These are phyloP conservation scores for Nothobranchius furzeri DNA, from an alignment of 2,113 vertebrate genomes.

Conservation along the genomic window DNA sequence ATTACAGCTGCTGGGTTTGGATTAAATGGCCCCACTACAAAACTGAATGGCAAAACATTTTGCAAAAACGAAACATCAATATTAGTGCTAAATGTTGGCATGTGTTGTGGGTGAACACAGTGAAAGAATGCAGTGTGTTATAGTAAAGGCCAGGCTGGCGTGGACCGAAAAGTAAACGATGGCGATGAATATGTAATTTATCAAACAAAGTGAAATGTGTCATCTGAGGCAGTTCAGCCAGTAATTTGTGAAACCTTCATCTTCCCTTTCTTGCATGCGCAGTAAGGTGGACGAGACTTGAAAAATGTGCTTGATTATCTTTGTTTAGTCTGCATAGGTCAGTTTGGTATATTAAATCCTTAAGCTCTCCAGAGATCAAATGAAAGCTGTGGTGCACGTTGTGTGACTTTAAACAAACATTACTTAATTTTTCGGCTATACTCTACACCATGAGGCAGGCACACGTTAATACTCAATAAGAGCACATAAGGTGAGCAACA, in stretches of 20 bases:
- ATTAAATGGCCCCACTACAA: not conserved
- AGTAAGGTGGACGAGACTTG: not conserved
- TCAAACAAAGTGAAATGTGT: slow-evolving; percentile 5
- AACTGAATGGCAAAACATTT: slow-evolving; percentile 12
- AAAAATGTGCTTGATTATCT: slow-evolving; percentile 17
- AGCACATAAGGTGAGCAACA: no score
- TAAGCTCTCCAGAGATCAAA: not conserved
- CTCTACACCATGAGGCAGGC: no score
- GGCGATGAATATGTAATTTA: slow-evolving; percentile 6
- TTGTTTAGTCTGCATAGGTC: not conserved
- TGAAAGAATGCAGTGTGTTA: not conserved
- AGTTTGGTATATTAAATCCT: not conserved
- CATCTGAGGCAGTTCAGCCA: slow-evolving; percentile 6
- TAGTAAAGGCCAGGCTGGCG: not conserved
- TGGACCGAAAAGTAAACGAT: not conserved
- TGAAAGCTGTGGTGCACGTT: not conserved
- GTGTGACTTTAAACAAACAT: not conserved
- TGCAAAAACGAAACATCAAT: not conserved
- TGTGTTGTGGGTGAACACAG: not conserved
- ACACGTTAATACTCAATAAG: no score
- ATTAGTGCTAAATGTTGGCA: not conserved
- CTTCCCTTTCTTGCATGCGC: not conserved
- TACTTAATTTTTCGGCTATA: not conserved
- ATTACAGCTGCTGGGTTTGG: slow-evolving; percentile 31
- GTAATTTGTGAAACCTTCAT: not conserved